phyloP scores from a whole-genome alignment of 2,797 vertebrate species.

The Martes flavigula region DNA sequence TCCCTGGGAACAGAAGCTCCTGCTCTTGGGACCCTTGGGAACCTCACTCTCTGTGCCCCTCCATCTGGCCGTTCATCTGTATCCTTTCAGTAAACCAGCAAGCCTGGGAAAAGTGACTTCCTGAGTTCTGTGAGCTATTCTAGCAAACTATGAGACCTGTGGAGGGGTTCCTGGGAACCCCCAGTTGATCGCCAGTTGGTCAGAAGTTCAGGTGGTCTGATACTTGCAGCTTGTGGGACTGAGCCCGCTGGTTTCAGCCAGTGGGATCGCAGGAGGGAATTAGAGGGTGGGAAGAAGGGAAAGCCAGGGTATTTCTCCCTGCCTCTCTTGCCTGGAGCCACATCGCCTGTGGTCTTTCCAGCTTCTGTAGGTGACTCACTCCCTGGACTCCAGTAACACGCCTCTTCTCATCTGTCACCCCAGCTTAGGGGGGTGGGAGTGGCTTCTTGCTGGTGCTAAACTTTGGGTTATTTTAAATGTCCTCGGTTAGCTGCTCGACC shows the following conservation, averaged over 20 bases:
- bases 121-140: not conserved
- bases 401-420: not conserved
- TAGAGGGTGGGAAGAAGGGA: rapidly evolving
- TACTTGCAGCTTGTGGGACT: not conserved
- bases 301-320: not conserved
- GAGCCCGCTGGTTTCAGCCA: not conserved
- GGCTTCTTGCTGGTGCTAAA: not conserved
- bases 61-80: not conserved
- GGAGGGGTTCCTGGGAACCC: not conserved
- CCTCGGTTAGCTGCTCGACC: not conserved
- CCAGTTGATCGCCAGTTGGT: not conserved
- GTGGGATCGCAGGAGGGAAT: not conserved
- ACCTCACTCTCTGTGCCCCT: not conserved
- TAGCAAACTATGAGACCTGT: not conserved
- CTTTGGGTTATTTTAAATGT: not conserved
- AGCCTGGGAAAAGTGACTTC: not conserved
- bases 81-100: not conserved
- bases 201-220: not conserved
- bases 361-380: not conserved
- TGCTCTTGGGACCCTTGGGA: not conserved
- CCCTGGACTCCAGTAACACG: not conserved
- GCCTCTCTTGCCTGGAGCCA: too few relatives aligned
- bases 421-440: not conserved
- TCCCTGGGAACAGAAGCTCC: not conserved
- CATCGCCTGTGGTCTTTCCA: rapidly evolving